Percentiles rank a stretch among this genome's conserved stretches.
Conservation (phyloP, 2,113 vertebrate genomes). For the Laticauda laticaudata region DNA sequence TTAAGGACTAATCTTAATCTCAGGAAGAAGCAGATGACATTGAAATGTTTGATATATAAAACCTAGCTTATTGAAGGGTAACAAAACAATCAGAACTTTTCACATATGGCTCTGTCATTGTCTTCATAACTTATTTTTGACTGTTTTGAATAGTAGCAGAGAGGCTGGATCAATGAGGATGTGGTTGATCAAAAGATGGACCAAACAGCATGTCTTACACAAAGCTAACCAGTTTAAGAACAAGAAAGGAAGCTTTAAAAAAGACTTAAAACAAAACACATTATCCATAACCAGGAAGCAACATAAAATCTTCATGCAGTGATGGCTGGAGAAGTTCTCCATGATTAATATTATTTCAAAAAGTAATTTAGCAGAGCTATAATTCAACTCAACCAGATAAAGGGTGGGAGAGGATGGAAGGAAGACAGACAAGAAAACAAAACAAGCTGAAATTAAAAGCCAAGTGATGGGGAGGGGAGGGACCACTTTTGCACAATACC, state of each 20-base stretch:
- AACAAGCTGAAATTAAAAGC: conserved; percentile 72
- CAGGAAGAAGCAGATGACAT: not conserved
- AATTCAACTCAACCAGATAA: conserved; percentile 68
- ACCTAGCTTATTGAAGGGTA: not conserved
- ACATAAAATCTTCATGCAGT: conserved; percentile 85
- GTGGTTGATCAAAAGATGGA: conserved; percentile 86
- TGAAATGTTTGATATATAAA: not conserved
- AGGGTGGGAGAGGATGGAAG: conserved; percentile 42
- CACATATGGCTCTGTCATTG: conserved; percentile 22
- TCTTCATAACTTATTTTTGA: conserved; percentile 57
- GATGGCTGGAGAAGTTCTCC: conserved; percentile 66
- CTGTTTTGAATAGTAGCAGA: conserved; percentile 79
- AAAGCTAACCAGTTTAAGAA: conserved; percentile 75
- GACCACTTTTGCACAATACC: conserved; percentile 83
- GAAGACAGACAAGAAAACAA: conserved; percentile 54
- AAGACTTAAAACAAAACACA: conserved; percentile 60
- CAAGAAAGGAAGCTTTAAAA: conserved; percentile 75
- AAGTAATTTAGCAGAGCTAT: conserved; percentile 58
- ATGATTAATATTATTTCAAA: conserved; percentile 47
- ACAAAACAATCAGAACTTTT: not conserved
- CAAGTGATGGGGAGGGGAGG: conserved; percentile 38
- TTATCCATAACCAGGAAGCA: conserved; percentile 72
- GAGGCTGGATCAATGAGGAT: conserved; percentile 65
- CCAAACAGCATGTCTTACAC: conserved; percentile 80
- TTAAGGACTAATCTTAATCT: conserved; percentile 24